Conservation (phyloP, 2,797 vertebrate genomes). For the Mus caroli region DNA sequence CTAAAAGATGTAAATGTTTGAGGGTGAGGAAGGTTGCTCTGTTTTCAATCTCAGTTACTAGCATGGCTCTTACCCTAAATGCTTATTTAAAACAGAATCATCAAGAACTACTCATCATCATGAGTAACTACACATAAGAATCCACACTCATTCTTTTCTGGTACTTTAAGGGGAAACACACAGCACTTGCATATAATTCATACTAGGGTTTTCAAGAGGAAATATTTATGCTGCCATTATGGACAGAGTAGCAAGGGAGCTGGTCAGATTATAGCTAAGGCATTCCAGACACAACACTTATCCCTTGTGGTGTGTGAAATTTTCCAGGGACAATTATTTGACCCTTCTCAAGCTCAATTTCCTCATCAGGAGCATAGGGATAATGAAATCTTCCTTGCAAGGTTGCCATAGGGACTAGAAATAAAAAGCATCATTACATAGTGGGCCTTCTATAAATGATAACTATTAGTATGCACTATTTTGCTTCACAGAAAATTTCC, state of each 20-base stretch:
- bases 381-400: conserved; percentile 76
- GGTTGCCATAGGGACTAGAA: conserved; percentile 72
- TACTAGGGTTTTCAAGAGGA: conserved; percentile 12
- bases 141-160: conserved; percentile 4
- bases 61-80: conserved; percentile 8
- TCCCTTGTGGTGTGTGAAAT: neutral
- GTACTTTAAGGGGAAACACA: neutral
- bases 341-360: conserved; percentile 73
- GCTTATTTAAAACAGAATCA: conserved; percentile 33
- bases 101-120: neutral
- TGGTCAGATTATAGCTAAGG: neutral
- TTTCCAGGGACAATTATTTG: conserved; percentile 65
- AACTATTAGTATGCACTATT: conserved; percentile 77
- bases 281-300: conserved; percentile 12
- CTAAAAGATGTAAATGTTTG: neutral
- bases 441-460: conserved; percentile 70
- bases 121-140: neutral
- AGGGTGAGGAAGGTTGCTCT: neutral
- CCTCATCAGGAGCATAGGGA: conserved; percentile 60
- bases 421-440: conserved; percentile 76
- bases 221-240: neutral
- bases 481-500: conserved; percentile 73
- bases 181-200: neutral
- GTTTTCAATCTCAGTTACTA: neutral
- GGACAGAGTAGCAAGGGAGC: neutral